phyloP scores from a whole-genome alignment of 2,888 invertebrate species.

The Bellardia bayeri region DNA sequence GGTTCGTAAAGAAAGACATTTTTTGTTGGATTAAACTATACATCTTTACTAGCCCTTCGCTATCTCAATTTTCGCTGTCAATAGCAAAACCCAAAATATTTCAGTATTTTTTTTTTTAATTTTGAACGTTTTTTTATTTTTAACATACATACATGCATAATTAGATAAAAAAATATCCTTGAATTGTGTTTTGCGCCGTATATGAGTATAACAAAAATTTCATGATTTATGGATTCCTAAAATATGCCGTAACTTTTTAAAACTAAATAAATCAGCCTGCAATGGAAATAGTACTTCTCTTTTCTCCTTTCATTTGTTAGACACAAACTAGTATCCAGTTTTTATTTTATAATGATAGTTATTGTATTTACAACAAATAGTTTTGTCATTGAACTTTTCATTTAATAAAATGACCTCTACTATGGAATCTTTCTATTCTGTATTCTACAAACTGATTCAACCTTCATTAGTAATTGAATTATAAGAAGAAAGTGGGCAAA shows the following conservation, averaged over 20 bases:
- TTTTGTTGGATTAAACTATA: no score
- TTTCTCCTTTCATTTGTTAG: slow-evolving; percentile 2
- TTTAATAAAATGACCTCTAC: slow-evolving; percentile 69
- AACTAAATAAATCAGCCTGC: slow-evolving; percentile 39
- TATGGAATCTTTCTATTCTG: slow-evolving; percentile 50
- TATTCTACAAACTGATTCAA: slow-evolving; percentile 68
- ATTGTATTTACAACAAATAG: slow-evolving; percentile 60
- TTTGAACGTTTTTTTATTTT: no score
- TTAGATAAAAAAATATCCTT: background rate
- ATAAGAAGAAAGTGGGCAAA: slow-evolving; percentile 47
- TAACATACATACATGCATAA: no score
- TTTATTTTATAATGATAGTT: slow-evolving; percentile 31
- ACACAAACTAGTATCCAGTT: slow-evolving; percentile 13
- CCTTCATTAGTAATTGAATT: slow-evolving; percentile 73
- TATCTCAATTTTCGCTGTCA: background rate
- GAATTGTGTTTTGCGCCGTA: background rate
- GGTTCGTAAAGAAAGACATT: no score
- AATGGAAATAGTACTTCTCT: slow-evolving; percentile 1
- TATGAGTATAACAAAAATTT: background rate
- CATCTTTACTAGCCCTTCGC: no score
- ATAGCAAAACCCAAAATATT: no score
- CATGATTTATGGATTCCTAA: slow-evolving; percentile 48
- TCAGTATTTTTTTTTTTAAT: no score
- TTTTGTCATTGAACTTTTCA: slow-evolving; percentile 70
- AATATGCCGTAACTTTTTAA: slow-evolving; percentile 29